These are phyloP conservation scores for Acromyrmex echinatior DNA, from an alignment of 1,140 invertebrate genomes.

Conservation along the genomic window DNA sequence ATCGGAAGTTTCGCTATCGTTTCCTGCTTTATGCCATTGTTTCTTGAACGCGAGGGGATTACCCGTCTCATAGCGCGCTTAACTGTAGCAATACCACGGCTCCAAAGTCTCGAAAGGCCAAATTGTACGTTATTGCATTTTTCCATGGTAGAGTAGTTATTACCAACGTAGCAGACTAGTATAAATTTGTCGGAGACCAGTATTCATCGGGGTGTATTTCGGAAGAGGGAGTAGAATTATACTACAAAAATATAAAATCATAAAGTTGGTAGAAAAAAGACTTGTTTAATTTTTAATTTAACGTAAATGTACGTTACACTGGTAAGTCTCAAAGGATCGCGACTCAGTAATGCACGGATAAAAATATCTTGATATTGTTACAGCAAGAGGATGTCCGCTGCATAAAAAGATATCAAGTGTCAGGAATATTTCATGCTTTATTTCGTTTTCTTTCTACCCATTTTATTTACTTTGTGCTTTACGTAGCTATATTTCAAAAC, in stretches of 20 bases:
- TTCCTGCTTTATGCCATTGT: conserved; percentile 24
- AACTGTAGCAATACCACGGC: conserved; percentile 6
- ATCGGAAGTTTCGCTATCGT: conserved; percentile 19
- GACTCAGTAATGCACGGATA: neutral
- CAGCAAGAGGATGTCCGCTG: conserved; percentile 16
- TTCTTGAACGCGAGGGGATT: conserved; percentile 36
- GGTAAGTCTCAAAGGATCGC: conserved; percentile 26
- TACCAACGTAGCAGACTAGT: neutral
- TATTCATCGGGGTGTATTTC: neutral
- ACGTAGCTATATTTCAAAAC: conserved; percentile 40
- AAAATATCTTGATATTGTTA: conserved; percentile 45
- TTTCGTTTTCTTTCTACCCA: conserved; percentile 29
- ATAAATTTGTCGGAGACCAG: neutral
- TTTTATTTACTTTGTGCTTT: conserved; percentile 55
- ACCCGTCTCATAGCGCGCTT: conserved; percentile 15
- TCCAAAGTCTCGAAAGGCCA: conserved; percentile 4
- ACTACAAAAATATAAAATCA: neutral
- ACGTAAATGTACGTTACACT: conserved; percentile 12
- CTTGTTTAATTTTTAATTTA: conserved; percentile 47
- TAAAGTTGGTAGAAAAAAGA: neutral
- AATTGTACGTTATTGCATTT: conserved; percentile 54
- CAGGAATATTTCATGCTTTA: conserved; percentile 58
- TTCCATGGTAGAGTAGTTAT: neutral
- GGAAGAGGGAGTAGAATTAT: neutral
- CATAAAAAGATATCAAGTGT: conserved; percentile 58